Evolutionary conservation across 2,888 invertebrate species (phyloP).

Genomic region (Panopea generosa): DNA sequence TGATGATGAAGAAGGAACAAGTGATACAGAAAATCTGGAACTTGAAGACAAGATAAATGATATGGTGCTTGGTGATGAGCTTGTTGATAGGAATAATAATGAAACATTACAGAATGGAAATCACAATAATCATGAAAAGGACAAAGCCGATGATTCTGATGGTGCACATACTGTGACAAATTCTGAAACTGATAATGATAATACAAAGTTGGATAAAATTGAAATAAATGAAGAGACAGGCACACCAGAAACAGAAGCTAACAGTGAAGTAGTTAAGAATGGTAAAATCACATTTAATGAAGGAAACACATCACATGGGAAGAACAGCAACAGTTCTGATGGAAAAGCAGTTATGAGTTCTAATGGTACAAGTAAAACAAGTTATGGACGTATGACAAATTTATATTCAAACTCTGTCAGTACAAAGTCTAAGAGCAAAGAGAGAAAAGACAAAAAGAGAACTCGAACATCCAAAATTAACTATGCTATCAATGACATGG

Average conservation of each 20-base stretch:
- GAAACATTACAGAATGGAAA: neutral
- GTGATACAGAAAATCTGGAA: constrained; percentile 17
- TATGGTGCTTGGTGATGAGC: neutral
- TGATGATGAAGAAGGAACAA: constrained; percentile 28
- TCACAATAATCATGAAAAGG: neutral
- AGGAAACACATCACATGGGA: too few relatives aligned
- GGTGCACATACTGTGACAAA: neutral
- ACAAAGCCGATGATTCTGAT: neutral
- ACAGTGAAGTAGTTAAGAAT: neutral
- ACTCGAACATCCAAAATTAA: constrained; percentile 58
- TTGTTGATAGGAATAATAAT: neutral
- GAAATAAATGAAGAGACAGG: neutral
- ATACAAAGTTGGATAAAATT: neutral
- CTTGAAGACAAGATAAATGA: constrained; percentile 8
- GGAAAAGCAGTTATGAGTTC: neutral
- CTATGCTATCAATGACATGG: constrained; percentile 70
- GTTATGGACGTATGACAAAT: constrained; percentile 56
- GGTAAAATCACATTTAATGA: too few relatives aligned
- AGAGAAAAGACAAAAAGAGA: constrained; percentile 43
- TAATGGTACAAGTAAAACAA: constrained; percentile 43
- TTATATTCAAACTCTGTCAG: constrained; percentile 43
- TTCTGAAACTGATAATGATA: neutral
- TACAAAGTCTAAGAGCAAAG: constrained; percentile 27
- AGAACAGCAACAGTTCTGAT: too few relatives aligned
- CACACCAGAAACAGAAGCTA: neutral